Evolutionary conservation across 2,113 vertebrate species (phyloP).

Genomic region (Rhabdomys dilectus): DNA sequence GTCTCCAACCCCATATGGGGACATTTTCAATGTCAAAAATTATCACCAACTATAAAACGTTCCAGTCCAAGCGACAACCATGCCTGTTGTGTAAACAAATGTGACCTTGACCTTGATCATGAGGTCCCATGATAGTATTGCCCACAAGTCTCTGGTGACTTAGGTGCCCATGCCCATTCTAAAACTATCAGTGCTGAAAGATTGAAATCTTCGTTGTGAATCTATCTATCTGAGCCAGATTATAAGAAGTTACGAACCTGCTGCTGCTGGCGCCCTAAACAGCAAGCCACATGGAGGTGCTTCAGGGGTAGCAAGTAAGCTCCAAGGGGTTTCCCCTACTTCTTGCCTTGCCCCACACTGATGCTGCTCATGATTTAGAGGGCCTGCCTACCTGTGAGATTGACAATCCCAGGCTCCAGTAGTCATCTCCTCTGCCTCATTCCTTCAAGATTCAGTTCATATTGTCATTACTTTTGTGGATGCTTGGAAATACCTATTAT

Average conservation of each 20-base stretch:
- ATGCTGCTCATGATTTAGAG: background rate
- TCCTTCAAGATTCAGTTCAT: background rate
- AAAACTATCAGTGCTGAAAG: background rate
- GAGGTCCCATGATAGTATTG: background rate
- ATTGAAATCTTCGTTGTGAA: background rate
- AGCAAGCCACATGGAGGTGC: accelerated
- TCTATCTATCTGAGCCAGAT: background rate
- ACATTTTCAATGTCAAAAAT: slow-evolving; percentile 40
- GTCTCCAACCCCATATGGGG: background rate
- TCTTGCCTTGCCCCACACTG: background rate
- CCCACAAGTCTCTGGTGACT: background rate
- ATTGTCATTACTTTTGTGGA: background rate
- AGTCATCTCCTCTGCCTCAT: background rate
- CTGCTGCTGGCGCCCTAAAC: background rate
- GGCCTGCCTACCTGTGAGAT: too few species aligned
- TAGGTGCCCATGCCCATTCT: background rate
- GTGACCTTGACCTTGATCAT: background rate
- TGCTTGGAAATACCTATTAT: background rate
- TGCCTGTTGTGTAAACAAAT: slow-evolving; percentile 2
- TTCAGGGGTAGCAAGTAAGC: background rate
- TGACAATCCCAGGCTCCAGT: background rate
- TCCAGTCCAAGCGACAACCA: background rate
- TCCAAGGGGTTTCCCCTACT: background rate
- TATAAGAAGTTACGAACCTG: background rate
- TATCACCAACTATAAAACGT: slow-evolving; percentile 6